Evolutionary conservation across 2,797 vertebrate species (phyloP).

Genomic region (Oryzias dopingdopingensis): DNA sequence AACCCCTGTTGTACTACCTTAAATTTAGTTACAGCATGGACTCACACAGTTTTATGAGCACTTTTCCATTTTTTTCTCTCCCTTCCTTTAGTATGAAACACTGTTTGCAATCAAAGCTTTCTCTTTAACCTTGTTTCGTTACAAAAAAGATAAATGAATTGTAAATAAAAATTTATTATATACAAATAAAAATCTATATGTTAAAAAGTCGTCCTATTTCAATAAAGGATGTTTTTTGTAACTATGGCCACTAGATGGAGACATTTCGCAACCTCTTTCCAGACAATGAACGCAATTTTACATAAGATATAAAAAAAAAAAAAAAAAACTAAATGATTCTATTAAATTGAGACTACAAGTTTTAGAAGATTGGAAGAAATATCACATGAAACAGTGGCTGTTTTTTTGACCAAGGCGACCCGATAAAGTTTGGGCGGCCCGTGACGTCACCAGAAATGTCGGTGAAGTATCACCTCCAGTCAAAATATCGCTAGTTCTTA

Average conservation of each 20-base stretch:
- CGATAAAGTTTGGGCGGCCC: too few species aligned
- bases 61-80: constrained; percentile 71
- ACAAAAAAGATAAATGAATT: constrained; percentile 80
- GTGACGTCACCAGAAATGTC: neutral
- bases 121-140: constrained; percentile 78
- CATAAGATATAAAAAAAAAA: too few species aligned
- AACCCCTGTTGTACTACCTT: constrained; percentile 34
- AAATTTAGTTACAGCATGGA: constrained; percentile 29
- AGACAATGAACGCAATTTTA: too few species aligned
- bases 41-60: constrained; percentile 70
- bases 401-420: too few species aligned
- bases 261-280: constrained; percentile 3
- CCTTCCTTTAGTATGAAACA: constrained; percentile 79
- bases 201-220: constrained; percentile 58
- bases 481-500: neutral
- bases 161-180: constrained; percentile 84
- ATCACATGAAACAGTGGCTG: too few species aligned
- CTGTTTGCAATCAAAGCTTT: constrained; percentile 80
- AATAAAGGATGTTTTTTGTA: neutral
- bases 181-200: constrained; percentile 82
- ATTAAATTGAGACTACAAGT: too few species aligned
- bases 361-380: too few species aligned
- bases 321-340: too few species aligned
- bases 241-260: constrained; percentile 48
- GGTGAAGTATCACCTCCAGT: neutral